Percentiles rank a stretch among this genome's conserved stretches.
Conservation (phyloP, 2,113 vertebrate genomes). For the Alouatta palliata region DNA sequence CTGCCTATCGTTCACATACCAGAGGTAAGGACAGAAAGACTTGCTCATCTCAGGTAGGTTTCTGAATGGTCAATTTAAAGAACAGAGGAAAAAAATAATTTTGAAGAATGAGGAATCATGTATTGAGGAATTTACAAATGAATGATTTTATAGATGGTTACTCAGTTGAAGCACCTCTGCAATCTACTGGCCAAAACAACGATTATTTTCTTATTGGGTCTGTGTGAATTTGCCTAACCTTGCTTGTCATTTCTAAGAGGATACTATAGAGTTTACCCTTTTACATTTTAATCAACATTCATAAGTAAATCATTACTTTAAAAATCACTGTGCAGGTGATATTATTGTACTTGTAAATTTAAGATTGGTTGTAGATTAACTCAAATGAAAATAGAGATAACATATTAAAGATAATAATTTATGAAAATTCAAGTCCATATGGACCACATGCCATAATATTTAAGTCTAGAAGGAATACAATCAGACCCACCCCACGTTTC, state of each 20-base stretch:
- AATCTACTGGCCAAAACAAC: neutral
- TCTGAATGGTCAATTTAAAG: neutral
- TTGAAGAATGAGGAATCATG: neutral
- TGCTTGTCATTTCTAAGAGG: neutral
- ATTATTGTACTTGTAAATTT: neutral
- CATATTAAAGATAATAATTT: neutral
- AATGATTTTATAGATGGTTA: neutral
- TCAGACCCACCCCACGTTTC: rapidly evolving
- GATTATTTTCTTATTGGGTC: neutral
- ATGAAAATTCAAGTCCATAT: neutral
- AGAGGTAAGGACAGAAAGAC: neutral
- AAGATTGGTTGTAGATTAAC: neutral
- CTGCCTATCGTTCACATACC: too few species aligned
- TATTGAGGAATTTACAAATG: neutral
- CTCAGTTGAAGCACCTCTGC: neutral
- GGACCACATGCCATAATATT: neutral
- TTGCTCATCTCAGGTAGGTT: neutral
- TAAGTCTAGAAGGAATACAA: neutral
- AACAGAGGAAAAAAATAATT: neutral
- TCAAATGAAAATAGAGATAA: neutral
- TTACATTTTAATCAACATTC: neutral
- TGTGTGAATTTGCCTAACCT: neutral
- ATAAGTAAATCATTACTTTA: neutral
- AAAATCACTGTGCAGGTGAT: neutral
- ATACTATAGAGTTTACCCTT: neutral